Evolutionary conservation across 2,797 vertebrate species (phyloP).

Genomic region (Cetoscarus ocellatus): DNA sequence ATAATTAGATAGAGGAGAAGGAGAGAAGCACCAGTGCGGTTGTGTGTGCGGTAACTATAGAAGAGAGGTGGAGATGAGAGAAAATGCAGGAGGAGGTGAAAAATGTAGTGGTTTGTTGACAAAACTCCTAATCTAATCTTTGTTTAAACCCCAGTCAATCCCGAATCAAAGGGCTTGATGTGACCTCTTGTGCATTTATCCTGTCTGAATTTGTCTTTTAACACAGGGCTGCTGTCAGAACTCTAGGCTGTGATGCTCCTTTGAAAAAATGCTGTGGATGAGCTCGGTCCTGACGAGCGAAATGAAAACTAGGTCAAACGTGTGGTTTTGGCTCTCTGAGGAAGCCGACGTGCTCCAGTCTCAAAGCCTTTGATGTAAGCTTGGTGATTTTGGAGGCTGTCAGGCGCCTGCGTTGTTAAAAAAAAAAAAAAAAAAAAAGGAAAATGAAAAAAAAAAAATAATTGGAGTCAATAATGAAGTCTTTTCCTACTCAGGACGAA

Average conservation of each 20-base stretch:
- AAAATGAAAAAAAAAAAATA: no score
- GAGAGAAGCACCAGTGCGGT: constrained; percentile 30
- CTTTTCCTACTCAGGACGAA: constrained; percentile 30
- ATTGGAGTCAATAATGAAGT: constrained; percentile 40
- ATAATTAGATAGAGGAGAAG: constrained; percentile 55
- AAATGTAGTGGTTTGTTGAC: constrained; percentile 33
- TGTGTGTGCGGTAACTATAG: not conserved
- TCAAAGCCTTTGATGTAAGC: constrained; percentile 65
- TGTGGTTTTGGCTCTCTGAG: constrained; percentile 42
- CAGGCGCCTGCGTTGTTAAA: constrained; percentile 33
- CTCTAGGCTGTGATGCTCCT: constrained; percentile 37
- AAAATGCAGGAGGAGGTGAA: constrained; percentile 45
- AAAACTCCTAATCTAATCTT: constrained; percentile 41
- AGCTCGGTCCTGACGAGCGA: constrained; percentile 16
- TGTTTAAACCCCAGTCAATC: constrained; percentile 45
- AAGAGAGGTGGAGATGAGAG: constrained; percentile 58
- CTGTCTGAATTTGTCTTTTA: constrained; percentile 32
- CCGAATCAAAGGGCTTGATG: constrained; percentile 28
- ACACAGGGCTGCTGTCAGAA: constrained; percentile 20
- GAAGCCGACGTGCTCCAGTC: constrained; percentile 31
- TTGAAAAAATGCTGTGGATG: constrained; percentile 32
- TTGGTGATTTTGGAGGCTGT: constrained; percentile 47
- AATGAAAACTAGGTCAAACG: constrained; percentile 70
- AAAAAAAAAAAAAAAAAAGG: not conserved
- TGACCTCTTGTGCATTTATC: constrained; percentile 29